Base-by-base conservation (phyloP, 2,797 vertebrate species). In the Myotis planiceps region DNA sequence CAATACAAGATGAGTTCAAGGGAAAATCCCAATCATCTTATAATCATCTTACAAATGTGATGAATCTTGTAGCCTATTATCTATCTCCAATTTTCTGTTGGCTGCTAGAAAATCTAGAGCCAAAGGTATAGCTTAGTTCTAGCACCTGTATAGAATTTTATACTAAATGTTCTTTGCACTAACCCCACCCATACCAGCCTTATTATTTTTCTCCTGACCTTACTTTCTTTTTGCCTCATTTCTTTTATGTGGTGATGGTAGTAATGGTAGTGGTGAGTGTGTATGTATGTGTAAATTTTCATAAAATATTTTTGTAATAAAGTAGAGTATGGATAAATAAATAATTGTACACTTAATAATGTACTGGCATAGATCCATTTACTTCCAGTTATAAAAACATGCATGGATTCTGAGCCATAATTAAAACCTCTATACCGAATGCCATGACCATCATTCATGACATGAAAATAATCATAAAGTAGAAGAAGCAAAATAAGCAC, bases 391-490 rank as follows among this genome's bases (percentile, higher is more conserved):
- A 25, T 80, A 92, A 66, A 66, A 32, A 34, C 8, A 19, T 80
- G 29, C 49, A 76, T 21, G n/a, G 55, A 84, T 68, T 69, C 32
- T 58, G 51, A 80, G 45, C 29, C 76, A 60, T 84, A 96, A 93
- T 87, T 94, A 89, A 96, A 89, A 65, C 3, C 23, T 92, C 71
- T 89, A 76, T 58, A 32, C 47, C 10, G 91, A 93, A 90, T 58
- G 45, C 86, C 47, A 69, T 3, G 47, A 72, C 55, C 27, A 92
- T 90, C n/a, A 90, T 47, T 87, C n/a, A 53, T 34, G 82, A 74
- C 14, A 85, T 74, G 90, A 82, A 93, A 94, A 90, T 55, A 83
- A 85, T 75, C 32, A 92, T 58, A 92, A 93, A 90, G n/a, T 76
- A 95, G 19, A 27, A 13, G 34, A 87, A 89, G 34, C n/a, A 88